Conservation (phyloP, 2,113 vertebrate genomes). For the Silurus asotus region DNA sequence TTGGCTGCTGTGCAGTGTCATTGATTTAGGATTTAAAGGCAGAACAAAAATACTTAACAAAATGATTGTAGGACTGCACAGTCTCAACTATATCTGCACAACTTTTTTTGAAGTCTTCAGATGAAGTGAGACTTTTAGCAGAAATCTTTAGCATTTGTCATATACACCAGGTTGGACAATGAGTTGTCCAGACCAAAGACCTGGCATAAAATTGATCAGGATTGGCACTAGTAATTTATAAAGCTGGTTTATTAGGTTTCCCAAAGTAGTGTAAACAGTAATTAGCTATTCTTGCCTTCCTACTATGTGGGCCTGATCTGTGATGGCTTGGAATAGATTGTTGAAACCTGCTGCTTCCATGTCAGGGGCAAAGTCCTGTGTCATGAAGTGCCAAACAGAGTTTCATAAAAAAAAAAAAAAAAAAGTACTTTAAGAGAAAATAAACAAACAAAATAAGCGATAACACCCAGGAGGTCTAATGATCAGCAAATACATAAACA, state of each 20-base stretch:
- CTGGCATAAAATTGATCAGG: background rate
- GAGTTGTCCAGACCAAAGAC: background rate
- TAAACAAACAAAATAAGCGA: background rate
- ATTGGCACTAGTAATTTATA: background rate
- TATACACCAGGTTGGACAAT: background rate
- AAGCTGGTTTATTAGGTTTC: background rate
- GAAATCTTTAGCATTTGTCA: background rate
- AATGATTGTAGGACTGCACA: background rate
- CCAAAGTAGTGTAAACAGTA: background rate
- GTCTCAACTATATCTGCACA: background rate
- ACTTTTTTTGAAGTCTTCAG: background rate
- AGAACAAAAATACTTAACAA: background rate
- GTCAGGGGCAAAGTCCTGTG: background rate
- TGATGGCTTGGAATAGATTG: background rate
- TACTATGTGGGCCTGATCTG: background rate
- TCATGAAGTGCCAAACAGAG: background rate
- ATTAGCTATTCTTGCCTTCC: background rate
- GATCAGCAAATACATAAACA: background rate
- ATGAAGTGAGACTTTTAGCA: background rate
- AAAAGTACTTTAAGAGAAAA: background rate
- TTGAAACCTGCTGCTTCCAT: background rate
- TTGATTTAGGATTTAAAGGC: background rate
- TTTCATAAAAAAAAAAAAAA: conserved; percentile 1
- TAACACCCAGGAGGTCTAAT: background rate
- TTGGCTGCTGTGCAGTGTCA: background rate